A percentile compares a stretch with the other conserved stretches of the same genome.
Evolutionary conservation across 2,113 vertebrate genomes (phyloP).

Genomic region (human): DNA sequence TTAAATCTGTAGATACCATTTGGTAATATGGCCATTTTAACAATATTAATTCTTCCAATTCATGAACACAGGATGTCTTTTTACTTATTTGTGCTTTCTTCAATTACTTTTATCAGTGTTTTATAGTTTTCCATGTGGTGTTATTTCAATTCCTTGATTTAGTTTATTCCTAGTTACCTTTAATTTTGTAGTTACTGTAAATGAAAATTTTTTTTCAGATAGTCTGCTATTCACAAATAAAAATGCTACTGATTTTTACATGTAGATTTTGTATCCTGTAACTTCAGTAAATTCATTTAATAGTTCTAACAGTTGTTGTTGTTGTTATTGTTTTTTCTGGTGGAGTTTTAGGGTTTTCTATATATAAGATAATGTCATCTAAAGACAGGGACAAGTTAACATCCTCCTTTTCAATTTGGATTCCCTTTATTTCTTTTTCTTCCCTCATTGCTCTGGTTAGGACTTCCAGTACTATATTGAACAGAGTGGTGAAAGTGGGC

Average conservation of each 20-base stretch:
- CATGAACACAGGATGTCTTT: neutral
- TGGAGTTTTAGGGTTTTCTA: neutral
- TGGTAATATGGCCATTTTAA: neutral
- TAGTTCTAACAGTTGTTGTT: neutral
- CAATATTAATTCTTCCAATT: neutral
- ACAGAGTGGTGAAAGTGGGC: neutral
- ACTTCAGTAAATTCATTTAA: neutral
- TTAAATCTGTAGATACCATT: neutral
- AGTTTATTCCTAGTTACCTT: neutral
- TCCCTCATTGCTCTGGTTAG: neutral
- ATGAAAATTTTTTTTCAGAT: neutral
- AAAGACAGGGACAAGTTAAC: neutral
- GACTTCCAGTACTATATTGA: neutral
- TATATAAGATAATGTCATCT: neutral
- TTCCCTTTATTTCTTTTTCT: neutral
- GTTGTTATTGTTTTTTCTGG: neutral
- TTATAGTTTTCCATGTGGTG: neutral
- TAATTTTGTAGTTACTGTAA: neutral
- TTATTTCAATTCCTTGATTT: neutral
- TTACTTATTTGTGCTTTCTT: neutral
- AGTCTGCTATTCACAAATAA: neutral
- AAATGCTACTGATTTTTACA: neutral
- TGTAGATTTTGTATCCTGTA: neutral
- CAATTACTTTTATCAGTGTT: neutral
- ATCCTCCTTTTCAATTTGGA: neutral